phyloP scores from a whole-genome alignment of 2,888 invertebrate species.

The Ferdinandea cuprea region DNA sequence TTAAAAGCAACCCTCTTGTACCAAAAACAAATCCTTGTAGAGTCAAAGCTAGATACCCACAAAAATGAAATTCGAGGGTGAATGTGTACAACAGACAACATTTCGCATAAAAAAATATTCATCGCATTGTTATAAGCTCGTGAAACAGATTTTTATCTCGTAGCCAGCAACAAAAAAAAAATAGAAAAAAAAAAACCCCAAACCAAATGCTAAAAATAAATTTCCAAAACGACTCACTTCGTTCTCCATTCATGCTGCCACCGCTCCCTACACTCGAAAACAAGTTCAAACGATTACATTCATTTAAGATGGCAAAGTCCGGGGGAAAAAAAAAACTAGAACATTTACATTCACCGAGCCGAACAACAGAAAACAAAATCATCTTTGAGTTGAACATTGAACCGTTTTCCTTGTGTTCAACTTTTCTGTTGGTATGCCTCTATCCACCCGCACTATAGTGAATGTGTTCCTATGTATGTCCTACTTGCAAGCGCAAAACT shows the following conservation, averaged over 20 bases:
- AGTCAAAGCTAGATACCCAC: background rate
- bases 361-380: background rate
- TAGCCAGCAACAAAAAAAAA: background rate
- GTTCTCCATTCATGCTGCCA: too few species aligned
- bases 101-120: constrained; percentile 25
- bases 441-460: background rate
- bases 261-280: background rate
- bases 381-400: constrained; percentile 39
- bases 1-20: background rate
- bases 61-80: background rate
- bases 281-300: constrained; percentile 65
- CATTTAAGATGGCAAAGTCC: constrained; percentile 48
- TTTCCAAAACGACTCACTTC: background rate
- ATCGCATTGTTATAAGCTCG: constrained; percentile 59
- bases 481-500: constrained; percentile 10
- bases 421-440: background rate
- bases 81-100: background rate
- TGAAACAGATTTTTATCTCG: constrained; percentile 68
- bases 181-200: too few species aligned
- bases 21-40: background rate
- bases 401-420: constrained; percentile 2
- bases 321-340: constrained; percentile 25
- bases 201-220: background rate
- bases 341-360: constrained; percentile 40
- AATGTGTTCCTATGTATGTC: background rate